Percentiles rank a stretch among this genome's conserved stretches.
Evolutionary conservation across 92 coral and sea anemone species (phyloP).

Genomic region (Epizoanthus ramosus): DNA sequence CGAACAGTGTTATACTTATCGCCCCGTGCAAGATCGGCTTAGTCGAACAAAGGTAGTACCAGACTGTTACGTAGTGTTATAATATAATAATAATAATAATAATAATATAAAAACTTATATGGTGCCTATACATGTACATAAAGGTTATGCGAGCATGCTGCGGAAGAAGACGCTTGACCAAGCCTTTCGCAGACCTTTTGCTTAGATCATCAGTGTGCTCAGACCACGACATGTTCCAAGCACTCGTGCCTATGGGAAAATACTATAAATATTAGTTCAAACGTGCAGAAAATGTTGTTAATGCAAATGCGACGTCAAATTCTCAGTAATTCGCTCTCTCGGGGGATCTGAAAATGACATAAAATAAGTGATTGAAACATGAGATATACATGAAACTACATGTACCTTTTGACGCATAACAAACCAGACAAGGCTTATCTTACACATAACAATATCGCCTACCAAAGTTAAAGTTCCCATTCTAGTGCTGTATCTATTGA

Average conservation of each 20-base stretch:
- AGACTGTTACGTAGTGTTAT: no score
- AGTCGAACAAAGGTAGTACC: no score
- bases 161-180: no score
- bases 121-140: no score
- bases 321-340: slow-evolving; percentile 79
- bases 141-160: no score
- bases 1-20: no score
- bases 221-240: not conserved
- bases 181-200: no score
- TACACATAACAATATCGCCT: slow-evolving; percentile 25
- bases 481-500: slow-evolving; percentile 10
- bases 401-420: slow-evolving; percentile 4
- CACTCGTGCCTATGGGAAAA: slow-evolving; percentile 9
- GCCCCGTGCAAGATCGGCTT: no score
- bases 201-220: no score
- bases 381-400: not conserved
- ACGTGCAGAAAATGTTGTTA: slow-evolving; percentile 45
- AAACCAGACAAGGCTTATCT: slow-evolving; percentile 34
- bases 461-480: not conserved
- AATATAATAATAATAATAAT: no score
- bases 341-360: slow-evolving; percentile 50
- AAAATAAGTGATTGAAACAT: not conserved
- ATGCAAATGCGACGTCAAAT: slow-evolving; percentile 72
- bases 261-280: slow-evolving; percentile 30
- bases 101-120: no score